Evolutionary conservation across 2,113 vertebrate species (phyloP), one percentile per base, ranked within the genome.

Genomic region (Gopherus flavomarginatus): DNA sequence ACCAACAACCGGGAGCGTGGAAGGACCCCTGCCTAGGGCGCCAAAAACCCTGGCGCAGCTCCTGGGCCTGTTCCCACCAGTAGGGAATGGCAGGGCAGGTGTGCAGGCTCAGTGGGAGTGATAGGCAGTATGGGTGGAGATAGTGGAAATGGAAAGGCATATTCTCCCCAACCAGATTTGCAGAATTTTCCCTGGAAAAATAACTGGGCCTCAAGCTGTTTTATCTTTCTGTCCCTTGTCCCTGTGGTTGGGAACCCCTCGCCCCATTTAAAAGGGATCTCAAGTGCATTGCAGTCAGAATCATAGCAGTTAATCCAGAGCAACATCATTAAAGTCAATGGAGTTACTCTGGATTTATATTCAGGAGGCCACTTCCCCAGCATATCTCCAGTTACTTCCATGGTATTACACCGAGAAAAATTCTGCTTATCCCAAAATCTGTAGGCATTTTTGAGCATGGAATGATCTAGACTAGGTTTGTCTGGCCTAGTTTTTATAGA

Each of bases 391-490:
- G 11, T 69, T n/a, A 69, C 35, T 69, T 69, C 17, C 16, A 38
- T 87, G 17, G 69, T 87, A 75, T 8, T 81, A 14, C 57, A 87
- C 3, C 47, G 42, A 50, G 79, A 69, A 11, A 81, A n/a, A 57
- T 0, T 1, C 10, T 31, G 52, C 5, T 77, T 54, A 42, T 29
- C 38, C 11, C 1, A 53, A 14, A 7, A 81, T 31, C 35, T 13
- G 0, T 49, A 4, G 5, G 72, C 54, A 35, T 24, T 75, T 54
- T 49, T 90, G 24, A 92, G 31, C 8, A 81, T 38, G 2, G 0
- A 77, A 44, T 78, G 79, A 94, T 85, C 12, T 21, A 93, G 12
- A 80, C 14, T 5, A 42, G 65, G 90, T 90, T 90, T 85, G 91
- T 65, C 65, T 87, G 50, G 65, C 80, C 3, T 90, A 81, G 12